A percentile compares a stretch with the other conserved stretches of the same genome.
Evolutionary conservation across 2,888 invertebrate species (phyloP).

Genomic region (Blastobasis lacticolella): DNA sequence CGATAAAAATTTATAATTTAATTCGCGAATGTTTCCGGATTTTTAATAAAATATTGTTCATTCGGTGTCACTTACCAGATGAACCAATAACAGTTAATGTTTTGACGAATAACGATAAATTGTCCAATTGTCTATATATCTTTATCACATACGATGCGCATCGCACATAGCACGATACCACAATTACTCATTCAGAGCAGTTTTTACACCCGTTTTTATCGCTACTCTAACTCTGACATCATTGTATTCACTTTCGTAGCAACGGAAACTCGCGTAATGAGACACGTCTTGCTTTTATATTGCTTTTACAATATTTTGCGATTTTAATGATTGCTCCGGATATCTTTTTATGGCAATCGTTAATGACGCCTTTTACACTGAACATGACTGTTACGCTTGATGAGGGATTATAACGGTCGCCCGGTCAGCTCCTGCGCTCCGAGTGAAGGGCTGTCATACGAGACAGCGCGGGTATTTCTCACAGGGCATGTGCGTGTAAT

Average conservation of each 20-base stretch:
- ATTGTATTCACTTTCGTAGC: conserved; percentile 69
- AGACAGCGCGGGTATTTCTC: conserved; percentile 53
- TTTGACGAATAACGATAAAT: too few relatives aligned
- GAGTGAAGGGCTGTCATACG: conserved; percentile 45
- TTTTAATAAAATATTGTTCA: too few relatives aligned
- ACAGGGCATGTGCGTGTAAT: conserved; percentile 53
- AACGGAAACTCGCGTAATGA: conserved; percentile 68
- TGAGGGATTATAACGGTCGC: conserved; percentile 65
- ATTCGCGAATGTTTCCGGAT: too few relatives aligned
- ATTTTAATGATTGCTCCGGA: conserved; percentile 69
- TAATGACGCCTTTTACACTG: conserved; percentile 70
- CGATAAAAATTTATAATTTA: too few relatives aligned
- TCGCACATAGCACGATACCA: conserved; percentile 31
- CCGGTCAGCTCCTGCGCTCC: too few relatives aligned
- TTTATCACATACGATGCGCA: too few relatives aligned
- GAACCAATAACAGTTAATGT: too few relatives aligned
- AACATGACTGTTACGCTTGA: conserved; percentile 49
- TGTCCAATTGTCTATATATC: too few relatives aligned
- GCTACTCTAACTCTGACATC: conserved; percentile 54
- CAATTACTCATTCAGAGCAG: conserved; percentile 54
- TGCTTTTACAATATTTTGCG: conserved; percentile 64
- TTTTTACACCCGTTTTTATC: conserved; percentile 61
- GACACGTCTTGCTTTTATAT: conserved; percentile 57
- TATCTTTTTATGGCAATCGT: conserved; percentile 68
- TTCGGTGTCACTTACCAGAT: too few relatives aligned